Evolutionary conservation across 2,888 invertebrate genomes (phyloP), one percentile per base, ranked within the genome.

Genomic region (Agriopis aurantiaria): DNA sequence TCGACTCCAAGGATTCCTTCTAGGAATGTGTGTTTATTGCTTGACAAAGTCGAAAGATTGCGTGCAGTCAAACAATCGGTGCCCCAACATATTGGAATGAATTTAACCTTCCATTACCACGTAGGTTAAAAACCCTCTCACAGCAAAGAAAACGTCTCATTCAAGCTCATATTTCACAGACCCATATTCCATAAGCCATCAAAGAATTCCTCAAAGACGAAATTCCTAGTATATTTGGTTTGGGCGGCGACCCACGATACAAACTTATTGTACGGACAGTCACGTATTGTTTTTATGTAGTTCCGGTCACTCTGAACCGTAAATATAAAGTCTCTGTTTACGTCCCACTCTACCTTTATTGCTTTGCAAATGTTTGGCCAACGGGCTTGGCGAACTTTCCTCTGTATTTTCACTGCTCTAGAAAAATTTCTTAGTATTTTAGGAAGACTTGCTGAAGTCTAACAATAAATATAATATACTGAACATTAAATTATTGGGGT

Each of bases 211-310:
- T 12, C 55, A 55, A 53, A 55, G 40, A 40, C n/a, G 55, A 55
- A 40, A 55, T 55, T n/a, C n/a, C 10, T n/a, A 5, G n/a, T n/a
- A 41, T n/a, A 55, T 55, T 55, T 12, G 3, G 0, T 40, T 40
- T 10, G 9, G 17, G 12, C 12, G 3, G 40, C 40, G 40, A 55
- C 40, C 55, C 40, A 7, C 33, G 8, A 55, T 55, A 55, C 55
- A 55, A 55, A 55, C 55, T 40, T 40, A 55, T 55, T 7, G 12
- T 40, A 40, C 60, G 67, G 69, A 70, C 57, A 66, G 80, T 78
- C 82, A 82, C 82, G 82, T 82, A 73, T 60, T 49, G 69, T 75
- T 81, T 82, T 82, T 82, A 82, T 79, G 77, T 78, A 78, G 69
- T 71, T 78, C 74, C 78, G 80, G 77, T 74, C 72, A 69, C 61